Evolutionary conservation across 1,140 invertebrate genomes (phyloP).

Genomic region (Ganaspis sp.): DNA sequence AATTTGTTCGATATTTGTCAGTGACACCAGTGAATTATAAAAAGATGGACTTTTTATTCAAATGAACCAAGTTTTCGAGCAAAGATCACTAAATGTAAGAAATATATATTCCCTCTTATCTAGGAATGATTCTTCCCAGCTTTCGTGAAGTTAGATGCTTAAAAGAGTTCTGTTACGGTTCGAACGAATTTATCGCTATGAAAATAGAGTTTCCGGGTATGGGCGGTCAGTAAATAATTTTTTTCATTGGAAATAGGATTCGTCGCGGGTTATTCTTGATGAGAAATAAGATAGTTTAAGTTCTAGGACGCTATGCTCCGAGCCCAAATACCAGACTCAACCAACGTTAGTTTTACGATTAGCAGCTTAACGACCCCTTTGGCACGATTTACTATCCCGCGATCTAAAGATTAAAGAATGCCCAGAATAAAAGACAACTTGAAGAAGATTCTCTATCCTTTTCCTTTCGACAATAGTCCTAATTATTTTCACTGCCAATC

Average conservation of each 20-base stretch:
- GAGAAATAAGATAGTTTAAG: conserved; percentile 18
- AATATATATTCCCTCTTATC: not conserved
- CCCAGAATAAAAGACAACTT: not conserved
- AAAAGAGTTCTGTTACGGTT: not conserved
- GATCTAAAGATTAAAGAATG: conserved; percentile 52
- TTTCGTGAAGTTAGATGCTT: not conserved
- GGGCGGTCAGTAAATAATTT: not conserved
- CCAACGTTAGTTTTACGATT: conserved; percentile 58
- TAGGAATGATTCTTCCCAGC: not conserved
- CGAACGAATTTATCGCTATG: not conserved
- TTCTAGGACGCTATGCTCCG: conserved; percentile 17
- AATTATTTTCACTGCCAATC: not conserved
- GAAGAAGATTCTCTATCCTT: not conserved
- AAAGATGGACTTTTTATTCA: conserved; percentile 3
- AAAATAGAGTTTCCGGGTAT: conserved; percentile 22
- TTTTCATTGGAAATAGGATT: conserved; percentile 8
- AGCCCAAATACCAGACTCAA: conserved; percentile 19
- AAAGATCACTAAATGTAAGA: not conserved
- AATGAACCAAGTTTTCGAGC: not conserved
- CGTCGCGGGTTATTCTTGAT: conserved; percentile 1
- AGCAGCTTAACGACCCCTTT: conserved; percentile 58
- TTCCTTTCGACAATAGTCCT: no score
- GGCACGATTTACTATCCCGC: conserved; percentile 57
- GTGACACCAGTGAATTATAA: not conserved
- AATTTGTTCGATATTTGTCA: conserved; percentile 10